Conservation (phyloP, 1,140 invertebrate genomes). For the Bombus superbus region DNA sequence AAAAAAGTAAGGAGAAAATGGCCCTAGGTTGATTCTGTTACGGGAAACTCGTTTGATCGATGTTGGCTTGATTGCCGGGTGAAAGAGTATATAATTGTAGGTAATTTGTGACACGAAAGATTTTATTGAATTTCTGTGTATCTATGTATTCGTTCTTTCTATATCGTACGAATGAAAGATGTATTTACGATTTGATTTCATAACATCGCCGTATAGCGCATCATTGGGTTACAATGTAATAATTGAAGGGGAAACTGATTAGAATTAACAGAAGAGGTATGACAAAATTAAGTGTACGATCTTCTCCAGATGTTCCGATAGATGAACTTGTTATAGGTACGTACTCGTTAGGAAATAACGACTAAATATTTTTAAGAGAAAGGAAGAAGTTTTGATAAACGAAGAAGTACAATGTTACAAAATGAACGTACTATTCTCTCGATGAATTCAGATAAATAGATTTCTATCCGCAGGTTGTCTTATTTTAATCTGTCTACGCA, state of each 20-base stretch:
- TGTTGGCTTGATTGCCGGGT: background rate
- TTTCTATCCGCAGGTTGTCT: too few relatives aligned
- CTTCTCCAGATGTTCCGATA: background rate
- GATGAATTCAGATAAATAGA: too few relatives aligned
- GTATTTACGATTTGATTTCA: background rate
- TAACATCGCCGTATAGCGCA: background rate
- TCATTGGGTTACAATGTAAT: background rate
- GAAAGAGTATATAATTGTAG: background rate
- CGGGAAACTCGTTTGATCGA: background rate
- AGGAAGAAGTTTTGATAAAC: too few relatives aligned
- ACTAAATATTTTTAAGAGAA: too few relatives aligned
- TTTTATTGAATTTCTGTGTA: background rate
- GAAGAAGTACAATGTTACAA: too few relatives aligned
- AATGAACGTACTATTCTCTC: too few relatives aligned
- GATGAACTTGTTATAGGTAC: too few relatives aligned
- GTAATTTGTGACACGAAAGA: background rate
- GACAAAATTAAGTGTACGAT: background rate
- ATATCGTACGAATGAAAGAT: too few relatives aligned
- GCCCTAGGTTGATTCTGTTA: background rate
- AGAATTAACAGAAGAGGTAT: background rate
- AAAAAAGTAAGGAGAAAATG: background rate
- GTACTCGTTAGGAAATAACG: too few relatives aligned
- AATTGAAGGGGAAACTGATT: background rate
- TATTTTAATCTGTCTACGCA: too few relatives aligned
- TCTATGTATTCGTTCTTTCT: too few relatives aligned